Evolutionary conservation across 2,888 invertebrate species (phyloP).

Genomic region (Diaperis boleti): DNA sequence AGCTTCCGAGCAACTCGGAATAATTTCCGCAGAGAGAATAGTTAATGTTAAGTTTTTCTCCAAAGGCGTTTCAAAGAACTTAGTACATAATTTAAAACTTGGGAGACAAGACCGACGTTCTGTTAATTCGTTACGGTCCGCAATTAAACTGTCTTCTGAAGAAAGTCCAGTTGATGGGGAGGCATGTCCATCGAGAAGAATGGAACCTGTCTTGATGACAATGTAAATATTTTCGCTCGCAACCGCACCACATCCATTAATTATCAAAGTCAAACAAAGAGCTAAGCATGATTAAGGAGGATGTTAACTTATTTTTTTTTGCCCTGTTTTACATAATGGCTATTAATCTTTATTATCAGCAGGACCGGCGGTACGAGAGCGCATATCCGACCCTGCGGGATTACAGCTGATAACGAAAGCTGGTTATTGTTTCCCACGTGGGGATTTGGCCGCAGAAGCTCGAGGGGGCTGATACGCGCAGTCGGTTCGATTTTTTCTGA

Average conservation of each 20-base stretch:
- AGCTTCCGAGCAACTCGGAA: neutral
- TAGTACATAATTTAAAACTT: conserved; percentile 32
- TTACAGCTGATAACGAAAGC: conserved; percentile 8
- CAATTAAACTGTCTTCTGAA: conserved; percentile 31
- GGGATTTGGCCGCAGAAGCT: no score
- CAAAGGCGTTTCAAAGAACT: conserved; percentile 31
- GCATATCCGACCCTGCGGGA: conserved; percentile 1
- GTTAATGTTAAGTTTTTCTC: conserved; percentile 21
- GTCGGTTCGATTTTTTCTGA: no score
- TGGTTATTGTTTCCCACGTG: conserved; percentile 7
- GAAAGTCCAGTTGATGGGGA: conserved; percentile 16
- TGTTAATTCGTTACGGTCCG: conserved; percentile 28
- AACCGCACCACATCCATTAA: conserved; percentile 12
- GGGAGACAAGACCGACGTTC: conserved; percentile 26
- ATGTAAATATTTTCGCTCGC: conserved; percentile 27
- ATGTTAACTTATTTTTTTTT: conserved; percentile 5
- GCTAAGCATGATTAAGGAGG: conserved; percentile 2
- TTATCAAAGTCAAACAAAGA: conserved; percentile 15
- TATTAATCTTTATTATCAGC: conserved; percentile 12
- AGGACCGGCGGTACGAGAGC: neutral
- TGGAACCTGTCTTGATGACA: conserved; percentile 13
- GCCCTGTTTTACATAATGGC: neutral
- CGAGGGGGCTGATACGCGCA: no score
- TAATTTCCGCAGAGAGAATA: conserved; percentile 19
- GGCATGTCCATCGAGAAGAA: neutral